Evolutionary conservation across 2,888 invertebrate genomes (phyloP), one percentile per base, ranked within the genome.

Genomic region (Baccha elongata): DNA sequence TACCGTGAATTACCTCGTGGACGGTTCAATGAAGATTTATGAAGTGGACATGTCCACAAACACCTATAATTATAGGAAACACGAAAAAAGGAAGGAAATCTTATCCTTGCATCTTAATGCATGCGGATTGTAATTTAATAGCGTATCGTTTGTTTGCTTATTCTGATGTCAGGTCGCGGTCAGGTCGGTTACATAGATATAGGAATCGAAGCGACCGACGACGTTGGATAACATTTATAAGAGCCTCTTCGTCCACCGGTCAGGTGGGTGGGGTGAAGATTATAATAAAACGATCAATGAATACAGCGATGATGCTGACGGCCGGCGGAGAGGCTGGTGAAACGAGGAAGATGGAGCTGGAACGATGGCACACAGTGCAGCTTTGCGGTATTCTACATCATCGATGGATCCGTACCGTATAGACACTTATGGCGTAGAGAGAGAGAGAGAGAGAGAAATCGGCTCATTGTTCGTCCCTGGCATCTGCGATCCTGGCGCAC

Each of bases 41-140:
- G 83, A 83, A 83, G 83, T 83, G 83, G 83, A 83, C 76, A 83
- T 83, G 83, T 83, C 78, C 78, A 78, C 83, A 83, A 83, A 83
- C 83, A 83, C 83, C 83, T 83, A 83, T 83, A 83, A 83, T 83
- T 83, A 83, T 73, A 68, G 78, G 72, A 76, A 83, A 76, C 55
- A 50, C 64, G 64, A 62, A 73, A 79, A 60, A 35, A 40, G 29
- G 42, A 71, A 32, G 23, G 55, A 72, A 64, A 58, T 44, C 78
- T 83, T 78, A 83, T 83, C 76, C 78, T 10, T 5, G 67, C 58
- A 83, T 83, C 83, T 83, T 40, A 83, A 83, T 83, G 78, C 78
- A 78, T 46, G 78, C 62, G 76, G 68, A 83, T 83, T 83, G 76
- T 83, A 78, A 83, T 83, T 78, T 83, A 83, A 83, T 78, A 78